These are phyloP conservation scores for Canis aureus DNA, from an alignment of 2,113 vertebrate genomes.

Conservation along the genomic window DNA sequence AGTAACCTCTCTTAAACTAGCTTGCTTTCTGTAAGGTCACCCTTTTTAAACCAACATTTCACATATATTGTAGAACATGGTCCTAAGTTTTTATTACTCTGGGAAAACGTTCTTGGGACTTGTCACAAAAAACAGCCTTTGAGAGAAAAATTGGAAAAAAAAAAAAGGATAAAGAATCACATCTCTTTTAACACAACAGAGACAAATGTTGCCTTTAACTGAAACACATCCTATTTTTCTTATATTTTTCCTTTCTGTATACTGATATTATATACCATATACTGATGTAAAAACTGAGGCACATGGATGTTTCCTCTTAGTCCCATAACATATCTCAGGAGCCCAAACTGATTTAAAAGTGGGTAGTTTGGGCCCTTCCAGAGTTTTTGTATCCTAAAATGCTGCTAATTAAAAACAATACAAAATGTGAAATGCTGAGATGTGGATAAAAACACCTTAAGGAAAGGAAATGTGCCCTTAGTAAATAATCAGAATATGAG, in stretches of 20 bases:
- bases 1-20: background rate
- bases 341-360: background rate
- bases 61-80: background rate
- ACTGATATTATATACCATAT: background rate
- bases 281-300: background rate
- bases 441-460: background rate
- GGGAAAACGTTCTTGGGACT: background rate
- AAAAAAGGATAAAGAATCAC: background rate
- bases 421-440: background rate
- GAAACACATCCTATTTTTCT: background rate
- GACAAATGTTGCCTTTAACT: background rate
- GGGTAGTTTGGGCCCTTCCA: background rate
- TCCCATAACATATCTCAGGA: background rate
- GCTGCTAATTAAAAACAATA: background rate
- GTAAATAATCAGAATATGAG: background rate
- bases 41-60: background rate
- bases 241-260: background rate
- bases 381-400: background rate
- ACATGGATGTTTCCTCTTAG: background rate
- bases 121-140: background rate
- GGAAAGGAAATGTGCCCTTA: background rate
- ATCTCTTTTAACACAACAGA: background rate
- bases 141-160: background rate
- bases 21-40: background rate
- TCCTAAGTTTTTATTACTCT: background rate